Evolutionary conservation across 2,113 vertebrate species (phyloP).

Genomic region (Platanista minor): DNA sequence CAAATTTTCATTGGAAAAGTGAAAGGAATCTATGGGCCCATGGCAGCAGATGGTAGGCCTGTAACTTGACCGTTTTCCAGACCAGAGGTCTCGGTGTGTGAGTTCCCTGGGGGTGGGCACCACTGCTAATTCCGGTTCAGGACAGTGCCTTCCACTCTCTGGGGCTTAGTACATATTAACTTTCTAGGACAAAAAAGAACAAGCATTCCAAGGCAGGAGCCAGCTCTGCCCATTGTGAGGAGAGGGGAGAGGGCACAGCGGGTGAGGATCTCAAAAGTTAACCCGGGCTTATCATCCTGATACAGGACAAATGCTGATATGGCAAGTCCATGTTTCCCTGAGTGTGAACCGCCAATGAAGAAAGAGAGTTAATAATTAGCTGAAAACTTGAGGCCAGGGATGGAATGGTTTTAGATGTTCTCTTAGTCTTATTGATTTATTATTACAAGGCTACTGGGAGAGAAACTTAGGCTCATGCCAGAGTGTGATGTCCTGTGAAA

Average conservation of each 20-base stretch:
- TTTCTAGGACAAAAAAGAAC: not conserved
- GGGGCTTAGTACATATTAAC: not conserved
- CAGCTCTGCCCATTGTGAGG: not conserved
- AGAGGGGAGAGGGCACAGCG: not conserved
- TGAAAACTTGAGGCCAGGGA: not conserved
- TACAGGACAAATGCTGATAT: not conserved
- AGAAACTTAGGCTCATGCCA: not conserved
- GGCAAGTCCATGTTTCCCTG: not conserved
- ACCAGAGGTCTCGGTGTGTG: not conserved
- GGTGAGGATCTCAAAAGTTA: not conserved
- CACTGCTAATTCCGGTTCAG: not conserved
- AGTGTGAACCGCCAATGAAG: not conserved
- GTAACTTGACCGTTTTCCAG: not conserved
- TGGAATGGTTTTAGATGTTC: not conserved
- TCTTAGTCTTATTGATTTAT: not conserved
- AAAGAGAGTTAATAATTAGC: not conserved
- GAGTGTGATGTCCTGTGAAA: not conserved
- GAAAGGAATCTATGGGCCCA: not conserved
- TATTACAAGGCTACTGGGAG: not conserved
- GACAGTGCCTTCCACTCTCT: not conserved
- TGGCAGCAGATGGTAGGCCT: conserved; percentile 11
- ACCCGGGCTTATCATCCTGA: not conserved
- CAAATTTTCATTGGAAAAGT: conserved; percentile 4
- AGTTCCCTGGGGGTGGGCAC: not conserved
- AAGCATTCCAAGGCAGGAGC: not conserved